Evolutionary conservation across 2,797 vertebrate species (phyloP), one percentile per base, ranked within the genome.

Genomic region (Notoglanidium macrostoma): DNA sequence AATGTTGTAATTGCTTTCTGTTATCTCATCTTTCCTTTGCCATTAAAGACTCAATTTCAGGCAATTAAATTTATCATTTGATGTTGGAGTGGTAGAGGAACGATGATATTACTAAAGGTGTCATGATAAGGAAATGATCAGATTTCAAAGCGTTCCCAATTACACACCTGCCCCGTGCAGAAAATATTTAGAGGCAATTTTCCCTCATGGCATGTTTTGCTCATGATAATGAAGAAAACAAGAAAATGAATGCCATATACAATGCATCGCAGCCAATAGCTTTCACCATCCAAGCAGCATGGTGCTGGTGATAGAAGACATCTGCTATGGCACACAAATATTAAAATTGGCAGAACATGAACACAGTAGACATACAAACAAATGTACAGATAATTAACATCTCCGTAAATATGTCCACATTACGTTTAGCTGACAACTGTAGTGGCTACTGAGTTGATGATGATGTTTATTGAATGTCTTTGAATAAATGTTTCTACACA

Each of bases 81-180:
- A 26, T 29, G n/a, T 0, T 87, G 68, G 17, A 0, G 2, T 57
- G 29, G 29, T 44, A 26, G 55, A 82, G 19, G 54, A 88, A 26
- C 2, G 26, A 23, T 65, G 9, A 54, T 81, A 86, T 86, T 57
- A 65, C 10, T 9, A 49, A 82, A 63, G 55, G 57, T 63, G 57
- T n/a, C 19, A 61, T 15, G 77, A 80, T 80, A 59, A 80, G 77
- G 54, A 26, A 80, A 35, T 26, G 21, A 61, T 80, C 77, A 17
- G 55, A 59, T 63, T 63, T 81, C 35, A 61, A 40, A 44, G 12
- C 35, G 5, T 61, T 44, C 32, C 19, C 73, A 76, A 76, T 76
- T 76, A 51, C 8, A 14, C 26, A 17, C 26, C 6, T 51, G 73
- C 5, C n/a, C 51, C 35, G 49, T 55, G 51, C 51, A 78, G 21